Evolutionary conservation across 2,888 invertebrate species (phyloP).

Genomic region (Dolomedes plantarius): DNA sequence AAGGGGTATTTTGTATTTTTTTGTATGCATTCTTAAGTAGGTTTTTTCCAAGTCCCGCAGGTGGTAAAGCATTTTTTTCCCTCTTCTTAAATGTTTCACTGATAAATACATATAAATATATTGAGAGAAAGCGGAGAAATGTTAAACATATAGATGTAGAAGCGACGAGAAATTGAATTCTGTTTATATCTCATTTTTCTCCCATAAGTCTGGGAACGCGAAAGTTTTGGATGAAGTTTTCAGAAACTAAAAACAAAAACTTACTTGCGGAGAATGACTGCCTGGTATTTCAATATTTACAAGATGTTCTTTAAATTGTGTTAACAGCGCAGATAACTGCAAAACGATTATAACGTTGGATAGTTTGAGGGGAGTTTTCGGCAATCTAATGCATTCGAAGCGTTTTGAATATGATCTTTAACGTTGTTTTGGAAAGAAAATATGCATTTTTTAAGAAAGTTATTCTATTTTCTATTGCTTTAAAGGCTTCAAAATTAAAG

Average conservation of each 20-base stretch:
- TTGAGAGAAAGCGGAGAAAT: background rate
- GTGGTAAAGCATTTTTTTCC: background rate
- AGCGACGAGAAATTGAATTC: background rate
- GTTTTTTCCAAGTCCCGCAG: conserved; percentile 14
- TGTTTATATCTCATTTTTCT: background rate
- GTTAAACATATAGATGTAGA: background rate
- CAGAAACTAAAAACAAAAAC: background rate
- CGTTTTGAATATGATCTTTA: too few species aligned
- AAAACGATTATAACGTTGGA: background rate
- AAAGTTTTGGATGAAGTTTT: conserved; percentile 1
- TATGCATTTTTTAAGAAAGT: too few species aligned
- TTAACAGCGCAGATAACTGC: background rate
- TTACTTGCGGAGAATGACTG: background rate
- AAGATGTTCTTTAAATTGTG: background rate
- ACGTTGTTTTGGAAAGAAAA: too few species aligned
- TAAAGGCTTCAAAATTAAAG: too few species aligned
- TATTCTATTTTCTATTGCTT: too few species aligned
- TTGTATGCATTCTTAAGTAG: background rate
- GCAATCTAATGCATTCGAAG: too few species aligned
- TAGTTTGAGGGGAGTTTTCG: background rate
- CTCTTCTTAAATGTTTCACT: background rate
- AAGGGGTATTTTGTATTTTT: conserved; percentile 19
- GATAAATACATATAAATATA: conserved; percentile 24
- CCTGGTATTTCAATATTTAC: background rate
- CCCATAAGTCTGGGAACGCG: background rate